Conservation (phyloP, 1,140 invertebrate species). For the Lepidurus couesii region DNA sequence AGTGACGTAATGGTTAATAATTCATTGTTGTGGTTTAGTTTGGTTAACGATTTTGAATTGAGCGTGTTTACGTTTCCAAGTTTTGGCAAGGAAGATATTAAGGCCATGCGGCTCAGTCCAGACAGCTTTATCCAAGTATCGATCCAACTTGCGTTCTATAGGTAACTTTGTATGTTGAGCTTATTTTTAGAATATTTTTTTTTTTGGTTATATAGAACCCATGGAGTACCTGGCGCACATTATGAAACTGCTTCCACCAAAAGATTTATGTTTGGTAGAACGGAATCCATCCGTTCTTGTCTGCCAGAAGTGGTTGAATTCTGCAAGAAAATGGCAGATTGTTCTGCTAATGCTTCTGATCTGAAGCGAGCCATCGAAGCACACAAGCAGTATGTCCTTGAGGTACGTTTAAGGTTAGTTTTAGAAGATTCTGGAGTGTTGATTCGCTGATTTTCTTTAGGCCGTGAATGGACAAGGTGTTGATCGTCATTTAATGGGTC, state of each 20-base stretch:
- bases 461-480: conserved; percentile 72
- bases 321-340: conserved; percentile 43
- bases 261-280: conserved; percentile 72
- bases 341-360: conserved; percentile 50
- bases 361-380: conserved; percentile 56
- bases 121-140: conserved; percentile 91
- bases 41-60: conserved; percentile 64
- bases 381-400: conserved; percentile 72
- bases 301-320: conserved; percentile 71
- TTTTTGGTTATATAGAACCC: conserved; percentile 52
- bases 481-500: conserved; percentile 79
- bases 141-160: conserved; percentile 79
- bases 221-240: conserved; percentile 67
- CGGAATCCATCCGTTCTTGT: conserved; percentile 85
- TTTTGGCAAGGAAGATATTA: conserved; percentile 78
- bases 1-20: neutral
- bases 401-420: conserved; percentile 48
- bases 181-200: neutral
- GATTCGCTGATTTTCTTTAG: conserved; percentile 43
- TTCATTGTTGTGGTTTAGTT: conserved; percentile 44
- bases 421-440: too few species aligned
- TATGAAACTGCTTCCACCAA: conserved; percentile 82
- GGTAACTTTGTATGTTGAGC: conserved; percentile 42
- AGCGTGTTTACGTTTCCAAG: conserved; percentile 62
- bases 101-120: conserved; percentile 73